Conservation (phyloP, 2,888 invertebrate genomes). For the Herminia tarsipennalis region DNA sequence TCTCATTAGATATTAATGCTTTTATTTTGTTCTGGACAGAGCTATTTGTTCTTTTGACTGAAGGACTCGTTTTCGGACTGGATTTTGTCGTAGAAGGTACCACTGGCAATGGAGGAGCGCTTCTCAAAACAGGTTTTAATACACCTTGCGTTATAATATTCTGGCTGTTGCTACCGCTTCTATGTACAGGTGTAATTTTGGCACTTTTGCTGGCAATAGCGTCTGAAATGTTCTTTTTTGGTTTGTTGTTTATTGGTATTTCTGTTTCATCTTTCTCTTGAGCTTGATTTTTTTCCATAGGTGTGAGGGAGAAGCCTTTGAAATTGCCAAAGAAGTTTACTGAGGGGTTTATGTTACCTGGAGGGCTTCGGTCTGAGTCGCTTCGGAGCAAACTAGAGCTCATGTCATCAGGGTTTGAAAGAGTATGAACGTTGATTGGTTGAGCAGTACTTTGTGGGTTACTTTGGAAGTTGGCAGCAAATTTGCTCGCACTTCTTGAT, state of each 20-base stretch:
- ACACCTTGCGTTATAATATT: constrained; percentile 65
- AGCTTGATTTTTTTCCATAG: constrained; percentile 81
- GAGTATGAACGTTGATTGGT: constrained; percentile 78
- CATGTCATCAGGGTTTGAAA: constrained; percentile 89
- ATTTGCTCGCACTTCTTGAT: constrained; percentile 78
- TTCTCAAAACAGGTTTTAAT: constrained; percentile 78
- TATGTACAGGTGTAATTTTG: constrained; percentile 82
- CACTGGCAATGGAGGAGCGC: constrained; percentile 88
- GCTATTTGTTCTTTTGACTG: constrained; percentile 73
- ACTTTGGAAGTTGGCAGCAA: constrained; percentile 78
- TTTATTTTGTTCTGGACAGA: constrained; percentile 77
- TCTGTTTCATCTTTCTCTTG: constrained; percentile 39
- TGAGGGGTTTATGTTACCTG: constrained; percentile 77
- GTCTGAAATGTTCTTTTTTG: constrained; percentile 37
- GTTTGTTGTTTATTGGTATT: constrained; percentile 27
- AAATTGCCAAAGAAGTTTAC: constrained; percentile 93
- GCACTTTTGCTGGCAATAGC: constrained; percentile 73
- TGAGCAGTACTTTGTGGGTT: constrained; percentile 64
- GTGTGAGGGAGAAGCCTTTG: constrained; percentile 93
- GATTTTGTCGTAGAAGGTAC: constrained; percentile 72
- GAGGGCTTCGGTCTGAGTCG: constrained; percentile 78
- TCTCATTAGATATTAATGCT: constrained; percentile 73
- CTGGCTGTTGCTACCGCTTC: constrained; percentile 74
- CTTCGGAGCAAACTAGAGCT: constrained; percentile 88
- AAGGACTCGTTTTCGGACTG: constrained; percentile 69